A percentile compares a stretch with the other conserved stretches of the same genome.
phyloP scores from a whole-genome alignment of 53 echinoderm and acorn worm genomes.

The Holothuria scabra region DNA sequence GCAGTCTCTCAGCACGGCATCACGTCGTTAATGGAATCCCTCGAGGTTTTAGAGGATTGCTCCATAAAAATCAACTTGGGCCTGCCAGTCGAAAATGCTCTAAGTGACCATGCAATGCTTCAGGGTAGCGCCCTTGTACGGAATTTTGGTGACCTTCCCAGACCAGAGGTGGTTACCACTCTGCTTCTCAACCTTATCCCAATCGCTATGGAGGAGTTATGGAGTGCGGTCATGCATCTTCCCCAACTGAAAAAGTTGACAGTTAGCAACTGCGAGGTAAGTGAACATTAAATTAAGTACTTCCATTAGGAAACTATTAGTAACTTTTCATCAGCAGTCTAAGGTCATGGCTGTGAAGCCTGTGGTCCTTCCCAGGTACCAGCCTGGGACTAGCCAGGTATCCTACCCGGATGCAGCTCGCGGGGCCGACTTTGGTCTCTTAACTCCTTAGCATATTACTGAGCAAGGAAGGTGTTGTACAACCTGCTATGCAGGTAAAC shows the following conservation, averaged over 20 bases:
- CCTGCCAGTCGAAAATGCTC: conserved; percentile 77
- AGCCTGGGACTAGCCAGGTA: too few species aligned
- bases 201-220: conserved; percentile 90
- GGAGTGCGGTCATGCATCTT: conserved; percentile 81
- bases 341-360: too few species aligned
- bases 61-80: conserved; percentile 86
- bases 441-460: too few species aligned
- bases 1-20: conserved; percentile 76
- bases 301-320: too few species aligned
- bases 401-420: too few species aligned
- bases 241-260: conserved; percentile 81
- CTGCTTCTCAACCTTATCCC: conserved; percentile 82
- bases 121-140: conserved; percentile 76
- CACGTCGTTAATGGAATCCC: conserved; percentile 62
- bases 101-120: conserved; percentile 89
- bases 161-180: conserved; percentile 67
- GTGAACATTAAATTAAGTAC: background rate
- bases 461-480: too few species aligned
- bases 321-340: too few species aligned
- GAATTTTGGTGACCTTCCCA: conserved; percentile 60
- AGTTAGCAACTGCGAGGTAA: conserved; percentile 92
- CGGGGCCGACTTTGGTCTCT: too few species aligned
- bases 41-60: conserved; percentile 62
- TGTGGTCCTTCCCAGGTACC: too few species aligned
- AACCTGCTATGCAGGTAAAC: too few species aligned